phyloP scores from a whole-genome alignment of 2,113 vertebrate genomes.

The Salvelinus fontinalis region DNA sequence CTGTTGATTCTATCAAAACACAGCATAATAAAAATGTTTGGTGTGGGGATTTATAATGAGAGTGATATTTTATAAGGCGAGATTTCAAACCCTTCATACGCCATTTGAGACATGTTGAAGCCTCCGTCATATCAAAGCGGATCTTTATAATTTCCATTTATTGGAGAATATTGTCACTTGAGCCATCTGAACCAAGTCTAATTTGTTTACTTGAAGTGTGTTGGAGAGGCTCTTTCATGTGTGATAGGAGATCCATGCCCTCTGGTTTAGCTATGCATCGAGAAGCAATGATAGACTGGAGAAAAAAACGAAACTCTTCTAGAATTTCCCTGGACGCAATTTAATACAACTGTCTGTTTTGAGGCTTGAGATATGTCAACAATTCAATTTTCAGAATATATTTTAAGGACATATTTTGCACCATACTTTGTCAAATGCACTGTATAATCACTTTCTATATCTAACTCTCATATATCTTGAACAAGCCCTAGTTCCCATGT shows the following conservation, averaged over 20 bases:
- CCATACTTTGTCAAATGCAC: not conserved
- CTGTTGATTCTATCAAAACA: conserved; percentile 73
- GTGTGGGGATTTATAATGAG: conserved; percentile 70
- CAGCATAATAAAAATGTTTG: conserved; percentile 53
- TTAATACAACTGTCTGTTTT: not conserved
- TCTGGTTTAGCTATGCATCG: conserved; percentile 21
- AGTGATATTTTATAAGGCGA: conserved; percentile 47
- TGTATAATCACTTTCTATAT: conserved; percentile 39
- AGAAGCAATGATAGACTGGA: conserved; percentile 44
- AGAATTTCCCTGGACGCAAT: conserved; percentile 3
- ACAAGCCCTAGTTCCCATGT: conserved; percentile 28
- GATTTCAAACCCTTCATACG: conserved; percentile 35
- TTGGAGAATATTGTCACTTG: conserved; percentile 59
- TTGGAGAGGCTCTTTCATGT: conserved; percentile 43
- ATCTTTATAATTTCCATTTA: conserved; percentile 63
- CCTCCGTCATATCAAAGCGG: conserved; percentile 52
- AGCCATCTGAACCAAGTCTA: conserved; percentile 56
- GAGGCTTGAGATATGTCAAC: not conserved
- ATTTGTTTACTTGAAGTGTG: conserved; percentile 61
- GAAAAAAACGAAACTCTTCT: conserved; percentile 38
- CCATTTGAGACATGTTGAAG: conserved; percentile 46
- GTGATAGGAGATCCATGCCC: conserved; percentile 39
- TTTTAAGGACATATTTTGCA: not conserved
- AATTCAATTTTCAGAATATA: not conserved
- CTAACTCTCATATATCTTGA: conserved; percentile 11